These are phyloP conservation scores for Epinephelus fuscoguttatus DNA, from an alignment of 2,113 vertebrate species.

Conservation along the genomic window DNA sequence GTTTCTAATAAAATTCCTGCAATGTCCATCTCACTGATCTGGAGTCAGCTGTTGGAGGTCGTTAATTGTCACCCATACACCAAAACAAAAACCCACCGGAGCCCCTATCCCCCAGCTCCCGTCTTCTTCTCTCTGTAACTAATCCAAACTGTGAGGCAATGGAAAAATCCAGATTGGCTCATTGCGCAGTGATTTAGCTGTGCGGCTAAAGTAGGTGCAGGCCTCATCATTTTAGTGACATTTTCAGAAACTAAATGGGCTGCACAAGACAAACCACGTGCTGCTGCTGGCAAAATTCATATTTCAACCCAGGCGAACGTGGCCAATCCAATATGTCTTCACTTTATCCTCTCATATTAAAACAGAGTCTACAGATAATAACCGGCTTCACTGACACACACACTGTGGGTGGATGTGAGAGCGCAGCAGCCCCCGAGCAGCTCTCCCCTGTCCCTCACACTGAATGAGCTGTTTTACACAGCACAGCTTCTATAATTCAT, in stretches of 20 bases:
- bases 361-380: constrained; percentile 55
- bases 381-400: constrained; percentile 26
- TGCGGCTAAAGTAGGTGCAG: constrained; percentile 5
- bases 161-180: constrained; percentile 38
- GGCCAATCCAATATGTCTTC: constrained; percentile 56
- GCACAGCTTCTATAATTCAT: constrained; percentile 66
- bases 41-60: constrained; percentile 12
- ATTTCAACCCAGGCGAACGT: constrained; percentile 35
- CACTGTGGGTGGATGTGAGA: constrained; percentile 32
- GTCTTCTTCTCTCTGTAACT: neutral
- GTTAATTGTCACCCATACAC: constrained; percentile 14
- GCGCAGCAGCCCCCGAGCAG: constrained; percentile 17
- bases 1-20: constrained; percentile 25
- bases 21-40: constrained; percentile 12
- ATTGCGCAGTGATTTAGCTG: constrained; percentile 57
- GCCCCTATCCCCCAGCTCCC: neutral
- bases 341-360: constrained; percentile 59
- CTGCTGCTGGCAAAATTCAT: constrained; percentile 41
- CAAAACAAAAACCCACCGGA: neutral
- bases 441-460: neutral
- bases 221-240: constrained; percentile 34
- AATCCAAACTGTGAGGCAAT: constrained; percentile 1
- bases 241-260: constrained; percentile 42
- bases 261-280: constrained; percentile 39
- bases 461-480: constrained; percentile 55